Evolutionary conservation across 2,113 vertebrate species (phyloP), one percentile per base, ranked within the genome.

Genomic region (Phylloscopus trochilus): DNA sequence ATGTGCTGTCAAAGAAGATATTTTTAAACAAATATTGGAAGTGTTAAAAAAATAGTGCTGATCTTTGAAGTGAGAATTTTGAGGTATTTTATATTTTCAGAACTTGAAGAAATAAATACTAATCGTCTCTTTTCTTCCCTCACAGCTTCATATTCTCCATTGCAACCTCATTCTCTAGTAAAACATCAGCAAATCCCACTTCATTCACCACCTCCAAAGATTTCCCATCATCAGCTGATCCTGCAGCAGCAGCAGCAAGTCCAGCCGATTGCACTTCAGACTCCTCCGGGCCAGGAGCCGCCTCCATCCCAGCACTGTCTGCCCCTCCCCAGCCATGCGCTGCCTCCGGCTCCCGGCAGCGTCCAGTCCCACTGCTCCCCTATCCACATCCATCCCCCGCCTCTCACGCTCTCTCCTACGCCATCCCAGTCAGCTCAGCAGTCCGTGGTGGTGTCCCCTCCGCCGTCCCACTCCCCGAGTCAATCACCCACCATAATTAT

Each of bases 161-260:
- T 98, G 83, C 98, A 98, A 73, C 97, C 98, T 95, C 98, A 99
- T 96, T 94, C 98, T 95, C 92, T 99, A 92, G 97, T 98, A 76
- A 99, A 98, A 95, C 98, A 99, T 97, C 99, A 98, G 88, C 97
- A 96, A 83, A 97, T 98, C 89, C 97, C 98, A 59, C 97, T 98
- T 89, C 98, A 98, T 97, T 98, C 94, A 26, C 97, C 85, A 75
- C 96, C 98, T 90, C 97, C 98, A 84, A 98, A 98, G 92, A 96
- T 98, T 94, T 97, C 99, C 20, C 98, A 99, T 87, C 98, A 99
- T 96, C 99, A 99, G 93, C 98, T 99, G 96, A 98, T 99, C 87
- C 44, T 99, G 89, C 99, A 99, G 35, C 98, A 98, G 95, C 99
- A 98, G 95, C 95, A 98, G 95, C 99, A 99, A 75, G 98, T 99